phyloP scores from a whole-genome alignment of 2,113 vertebrate genomes.

The Tursiops truncatus region DNA sequence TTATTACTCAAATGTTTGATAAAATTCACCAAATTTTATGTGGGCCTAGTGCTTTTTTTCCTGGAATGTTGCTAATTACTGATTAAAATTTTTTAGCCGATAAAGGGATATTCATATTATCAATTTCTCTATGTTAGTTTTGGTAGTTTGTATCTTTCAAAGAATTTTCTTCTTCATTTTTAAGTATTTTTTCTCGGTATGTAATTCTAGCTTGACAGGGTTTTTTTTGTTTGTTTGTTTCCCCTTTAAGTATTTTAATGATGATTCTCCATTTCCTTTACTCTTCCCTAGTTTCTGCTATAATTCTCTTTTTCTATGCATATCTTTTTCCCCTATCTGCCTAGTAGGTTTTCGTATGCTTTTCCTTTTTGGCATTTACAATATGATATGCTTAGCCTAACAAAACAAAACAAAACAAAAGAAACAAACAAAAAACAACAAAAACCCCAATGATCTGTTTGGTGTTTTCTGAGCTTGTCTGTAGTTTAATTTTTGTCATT shows the following conservation, averaged over 20 bases:
- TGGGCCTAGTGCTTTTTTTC: background rate
- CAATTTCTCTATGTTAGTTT: background rate
- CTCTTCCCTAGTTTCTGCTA: background rate
- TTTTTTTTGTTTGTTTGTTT: background rate
- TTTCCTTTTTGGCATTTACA: background rate
- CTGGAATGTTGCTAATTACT: background rate
- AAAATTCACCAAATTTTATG: background rate
- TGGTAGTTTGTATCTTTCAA: background rate
- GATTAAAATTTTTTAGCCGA: background rate
- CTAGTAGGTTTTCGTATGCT: background rate
- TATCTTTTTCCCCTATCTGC: background rate
- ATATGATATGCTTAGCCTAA: background rate
- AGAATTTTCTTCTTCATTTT: background rate
- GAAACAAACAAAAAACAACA: no score
- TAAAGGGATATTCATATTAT: background rate
- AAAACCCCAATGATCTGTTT: background rate
- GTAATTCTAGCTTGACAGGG: background rate
- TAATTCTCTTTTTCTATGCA: background rate
- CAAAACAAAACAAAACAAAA: background rate
- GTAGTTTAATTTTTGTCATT: background rate
- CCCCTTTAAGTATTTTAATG: background rate
- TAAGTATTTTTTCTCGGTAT: background rate
- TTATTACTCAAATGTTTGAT: background rate
- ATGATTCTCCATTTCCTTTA: background rate
- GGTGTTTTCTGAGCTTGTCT: background rate